Evolutionary conservation across 2,888 invertebrate genomes (phyloP), one percentile per base, ranked within the genome.

Genomic region (Dioctria linearis): DNA sequence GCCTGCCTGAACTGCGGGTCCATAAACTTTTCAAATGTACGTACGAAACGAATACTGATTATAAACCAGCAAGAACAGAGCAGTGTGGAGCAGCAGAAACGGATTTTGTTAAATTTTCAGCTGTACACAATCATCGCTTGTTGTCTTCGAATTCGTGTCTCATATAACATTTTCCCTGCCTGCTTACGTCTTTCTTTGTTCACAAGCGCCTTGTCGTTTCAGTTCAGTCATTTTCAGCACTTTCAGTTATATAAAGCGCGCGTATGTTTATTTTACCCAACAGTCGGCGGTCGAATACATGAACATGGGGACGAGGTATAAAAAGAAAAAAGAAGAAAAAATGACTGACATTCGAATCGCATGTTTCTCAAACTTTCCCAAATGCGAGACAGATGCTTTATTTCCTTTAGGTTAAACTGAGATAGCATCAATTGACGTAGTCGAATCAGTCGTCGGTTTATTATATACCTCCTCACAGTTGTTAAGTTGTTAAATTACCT

Each of bases 401-500:
- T 39, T 57, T n/a, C 73, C 40, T 13, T 59, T 57, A 2, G 4
- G 0, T 1, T 5, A 57, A 73, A 9, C 3, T 25, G 59, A 43
- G 73, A 73, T 8, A 13, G 25, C 42, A 13, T 5, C 11, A 3
- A 73, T 73, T 73, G 73, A 73, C 73, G 73, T 73, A 73, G 73
- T 69, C 51, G 8, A 8, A 25, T 54, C 8, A 46, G 67, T n/a
- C 25, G 25, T 71, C 73, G 59, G 73, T 57, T 69, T 73, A 25
- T 25, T 25, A 73, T 73, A 73, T 73, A 73, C 73, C 73, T 25
- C 25, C 25, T 57, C 59, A 42, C 73, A 73, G 73, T 73, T 73
- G 73, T 73, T 73, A 73, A 73, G 73, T 73, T 73, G 73, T 73
- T 73, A 73, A 73, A 73, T 73, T 73, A 57, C 73, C 73, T 73